phyloP scores from a whole-genome alignment of 2,113 vertebrate genomes.

The Eretmochelys imbricata region DNA sequence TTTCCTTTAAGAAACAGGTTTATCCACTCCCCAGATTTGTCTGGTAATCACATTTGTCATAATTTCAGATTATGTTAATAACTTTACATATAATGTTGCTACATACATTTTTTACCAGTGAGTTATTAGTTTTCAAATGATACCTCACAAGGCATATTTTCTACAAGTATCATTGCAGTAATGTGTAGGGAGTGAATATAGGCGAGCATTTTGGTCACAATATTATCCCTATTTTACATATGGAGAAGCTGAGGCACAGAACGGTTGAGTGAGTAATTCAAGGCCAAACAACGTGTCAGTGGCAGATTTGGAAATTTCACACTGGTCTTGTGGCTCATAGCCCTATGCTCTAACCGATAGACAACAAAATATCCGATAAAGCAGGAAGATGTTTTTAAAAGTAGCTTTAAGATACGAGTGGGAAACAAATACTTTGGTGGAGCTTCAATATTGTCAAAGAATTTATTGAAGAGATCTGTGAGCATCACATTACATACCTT shows the following conservation, averaged over 20 bases:
- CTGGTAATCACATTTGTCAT: no score
- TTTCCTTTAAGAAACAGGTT: no score
- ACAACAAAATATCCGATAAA: not conserved
- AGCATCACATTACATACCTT: not conserved
- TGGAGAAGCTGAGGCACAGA: not conserved
- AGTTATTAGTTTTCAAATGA: no score
- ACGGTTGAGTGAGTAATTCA: not conserved
- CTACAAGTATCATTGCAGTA: no score
- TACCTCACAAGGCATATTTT: no score
- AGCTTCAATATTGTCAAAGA: not conserved
- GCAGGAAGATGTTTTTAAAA: not conserved
- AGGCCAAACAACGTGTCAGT: not conserved
- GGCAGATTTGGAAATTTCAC: not conserved
- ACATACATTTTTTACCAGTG: no score
- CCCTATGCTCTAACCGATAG: not conserved
- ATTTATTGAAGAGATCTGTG: not conserved
- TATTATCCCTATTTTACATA: not conserved
- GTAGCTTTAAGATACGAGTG: not conserved
- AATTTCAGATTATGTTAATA: no score
- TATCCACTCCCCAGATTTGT: no score
- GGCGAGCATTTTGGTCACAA: not conserved
- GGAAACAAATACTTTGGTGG: not conserved
- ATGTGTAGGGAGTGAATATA: not conserved
- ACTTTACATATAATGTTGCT: no score
- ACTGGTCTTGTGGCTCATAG: not conserved